Evolutionary conservation across 2,797 vertebrate genomes (phyloP).

Genomic region (Tamandua tetradactyla): DNA sequence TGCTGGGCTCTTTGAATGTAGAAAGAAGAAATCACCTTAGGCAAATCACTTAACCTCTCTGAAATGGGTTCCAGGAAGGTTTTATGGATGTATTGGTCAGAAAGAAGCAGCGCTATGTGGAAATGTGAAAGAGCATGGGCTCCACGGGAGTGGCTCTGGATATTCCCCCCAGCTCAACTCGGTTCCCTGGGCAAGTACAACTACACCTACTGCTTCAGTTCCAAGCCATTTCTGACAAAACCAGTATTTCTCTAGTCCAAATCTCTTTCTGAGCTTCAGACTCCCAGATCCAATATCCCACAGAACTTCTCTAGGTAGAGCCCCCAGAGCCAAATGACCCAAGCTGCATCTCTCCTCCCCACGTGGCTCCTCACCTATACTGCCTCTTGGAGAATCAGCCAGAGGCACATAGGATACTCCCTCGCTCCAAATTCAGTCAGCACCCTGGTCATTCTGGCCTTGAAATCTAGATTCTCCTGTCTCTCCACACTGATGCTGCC

Average conservation of each 20-base stretch:
- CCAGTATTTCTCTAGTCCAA: neutral
- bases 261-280: neutral
- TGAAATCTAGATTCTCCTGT: neutral
- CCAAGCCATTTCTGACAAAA: neutral
- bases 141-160: neutral
- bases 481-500: neutral
- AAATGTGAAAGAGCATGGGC: accelerated
- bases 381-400: neutral
- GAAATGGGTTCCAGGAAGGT: neutral
- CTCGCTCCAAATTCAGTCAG: neutral
- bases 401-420: neutral
- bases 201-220: neutral
- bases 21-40: neutral
- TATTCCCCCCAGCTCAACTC: neutral
- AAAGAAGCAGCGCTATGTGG: neutral
- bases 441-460: neutral
- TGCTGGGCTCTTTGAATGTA: neutral
- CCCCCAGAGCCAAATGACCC: neutral
- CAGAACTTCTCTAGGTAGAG: neutral
- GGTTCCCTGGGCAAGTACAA: neutral
- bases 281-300: neutral
- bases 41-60: neutral
- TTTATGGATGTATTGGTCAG: neutral
- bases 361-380: neutral
- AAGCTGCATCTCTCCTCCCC: neutral